Evolutionary conservation across 2,797 vertebrate genomes (phyloP), one percentile per base, ranked within the genome.

Genomic region (Bradypodion ventrale): DNA sequence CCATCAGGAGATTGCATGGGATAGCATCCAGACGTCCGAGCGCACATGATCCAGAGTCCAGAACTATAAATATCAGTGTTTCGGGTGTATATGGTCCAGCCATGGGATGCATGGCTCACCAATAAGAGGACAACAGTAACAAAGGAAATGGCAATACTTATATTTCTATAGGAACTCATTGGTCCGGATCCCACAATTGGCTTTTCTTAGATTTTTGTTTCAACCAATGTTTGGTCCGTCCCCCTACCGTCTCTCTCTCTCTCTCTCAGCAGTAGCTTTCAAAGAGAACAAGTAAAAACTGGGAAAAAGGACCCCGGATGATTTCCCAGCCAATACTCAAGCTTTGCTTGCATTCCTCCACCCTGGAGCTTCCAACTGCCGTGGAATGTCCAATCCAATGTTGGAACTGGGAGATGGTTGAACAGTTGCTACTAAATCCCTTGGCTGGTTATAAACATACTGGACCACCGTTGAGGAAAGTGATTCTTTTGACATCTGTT

Each of bases 11-110:
- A 1, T 2, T 21, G 1, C 52, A 81, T 2, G 63, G 73, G 19
- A 0, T 37, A 0, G 6, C 84, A 85, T 7, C 63, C 63, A 2
- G 13, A 23, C 9, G 29, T 59, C 7, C 23, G 12, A 6, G 73
- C 76, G 56, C 84, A 85, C 52, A 70, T 9, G 40, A 23, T 23
- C 84, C 84, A 85, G 1, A 85, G 73, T 15, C 84, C 84, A 46
- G 42, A n/a, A 12, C 35, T 37, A 16, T 32, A 23, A 1, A 37
- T 1, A 4, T 59, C 63, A 0, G 5, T 1, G 1, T 35, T 1
- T 44, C n/a, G 32, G 0, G 29, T 10, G 49, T 8, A 29, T 2
- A 16, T 13, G 6, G 52, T 85, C 84, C 84, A 85, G 42, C 78
- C 65, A 1, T 81, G 40, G 8, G 63, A 76, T 3, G 6, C 7